Base-by-base conservation (phyloP, 2,113 vertebrate genomes). In the Prietella phreatophila region DNA sequence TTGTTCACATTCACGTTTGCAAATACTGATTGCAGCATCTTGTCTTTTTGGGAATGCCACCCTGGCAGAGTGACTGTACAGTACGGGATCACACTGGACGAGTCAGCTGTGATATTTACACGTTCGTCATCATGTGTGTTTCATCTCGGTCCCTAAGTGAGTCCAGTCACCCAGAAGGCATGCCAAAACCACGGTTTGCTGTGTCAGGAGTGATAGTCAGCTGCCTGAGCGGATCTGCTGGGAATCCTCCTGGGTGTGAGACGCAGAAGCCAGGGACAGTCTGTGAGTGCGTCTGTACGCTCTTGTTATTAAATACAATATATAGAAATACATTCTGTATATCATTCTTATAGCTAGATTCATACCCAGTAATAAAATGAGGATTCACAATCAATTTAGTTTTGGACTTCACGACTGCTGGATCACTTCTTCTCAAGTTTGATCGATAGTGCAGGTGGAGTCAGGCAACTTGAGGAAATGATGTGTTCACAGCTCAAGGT, bases 141-240 rank as follows among this genome's bases (percentile, higher is more conserved):
- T 84, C 42, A 90, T 89, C 61, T 87, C 50, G 55, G 65, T 61
- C 76, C 71, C 42, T 17, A 20, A 85, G 76, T 53, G 84, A 80
- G 10, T 15, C 9, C 60, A 73, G 84, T 91, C 89, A 84, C 60
- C 22, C 39, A 84, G 87, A 86, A 90, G 85, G 88, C 82, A 91
- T 88, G 89, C 86, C 89, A 90, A 86, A 86, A 85, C 86, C 73
- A 61, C 85, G 67, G 88, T 89, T 80, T 87, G 85, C 87, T 61
- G 60, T 84, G 60, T 71, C 53, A n/a, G 67, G 47, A 53, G 73
- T 87, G 42, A 78, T 69, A 22, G 89, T 83, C 91, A 88, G 89
- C 90, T 90, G 90, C 85, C 86, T 67, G 87, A 42, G 50, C 90
- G 90, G 89, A 91, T 91, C 85, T 89, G 85, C 60, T 17, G 33